phyloP scores from a whole-genome alignment of 1,140 invertebrate species.

The Anastatus disparis region DNA sequence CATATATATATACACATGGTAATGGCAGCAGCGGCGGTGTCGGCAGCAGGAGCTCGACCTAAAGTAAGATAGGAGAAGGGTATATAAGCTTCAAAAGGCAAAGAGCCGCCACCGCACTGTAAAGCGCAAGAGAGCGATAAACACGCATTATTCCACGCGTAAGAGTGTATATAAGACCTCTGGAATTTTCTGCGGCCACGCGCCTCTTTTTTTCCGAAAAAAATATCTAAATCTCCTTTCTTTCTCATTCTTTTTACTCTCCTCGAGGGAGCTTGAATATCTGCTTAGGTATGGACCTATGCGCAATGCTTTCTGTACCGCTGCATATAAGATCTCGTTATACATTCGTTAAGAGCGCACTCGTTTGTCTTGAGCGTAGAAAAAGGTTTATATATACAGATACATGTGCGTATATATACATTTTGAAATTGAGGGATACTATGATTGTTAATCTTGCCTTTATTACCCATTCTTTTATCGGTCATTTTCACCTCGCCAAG shows the following conservation, averaged over 20 bases:
- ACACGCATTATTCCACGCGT: conserved; percentile 60
- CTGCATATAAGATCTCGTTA: too few species aligned
- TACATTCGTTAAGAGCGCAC: too few species aligned
- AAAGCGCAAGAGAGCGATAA: too few species aligned
- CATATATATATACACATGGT: too few species aligned
- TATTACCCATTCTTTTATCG: background rate
- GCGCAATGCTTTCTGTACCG: background rate
- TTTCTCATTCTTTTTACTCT: too few species aligned
- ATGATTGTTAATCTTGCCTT: conserved; percentile 10
- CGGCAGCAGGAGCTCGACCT: too few species aligned
- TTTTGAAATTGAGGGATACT: background rate
- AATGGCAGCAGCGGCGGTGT: too few species aligned
- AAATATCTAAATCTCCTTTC: too few species aligned
- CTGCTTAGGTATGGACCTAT: background rate
- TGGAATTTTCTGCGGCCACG: conserved; percentile 29
- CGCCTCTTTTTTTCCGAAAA: too few species aligned
- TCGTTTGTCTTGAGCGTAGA: too few species aligned
- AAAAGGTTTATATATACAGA: too few species aligned
- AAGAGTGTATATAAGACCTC: conserved; percentile 3
- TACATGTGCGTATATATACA: too few species aligned
- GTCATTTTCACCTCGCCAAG: background rate
- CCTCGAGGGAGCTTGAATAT: background rate
- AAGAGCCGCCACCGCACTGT: conserved; percentile 55
- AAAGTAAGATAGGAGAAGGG: conserved; percentile 1
- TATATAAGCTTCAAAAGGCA: conserved; percentile 53